Percentiles rank a stretch among this genome's conserved stretches.
phyloP scores from a whole-genome alignment of 2,113 vertebrate species.

The Passer montanus region DNA sequence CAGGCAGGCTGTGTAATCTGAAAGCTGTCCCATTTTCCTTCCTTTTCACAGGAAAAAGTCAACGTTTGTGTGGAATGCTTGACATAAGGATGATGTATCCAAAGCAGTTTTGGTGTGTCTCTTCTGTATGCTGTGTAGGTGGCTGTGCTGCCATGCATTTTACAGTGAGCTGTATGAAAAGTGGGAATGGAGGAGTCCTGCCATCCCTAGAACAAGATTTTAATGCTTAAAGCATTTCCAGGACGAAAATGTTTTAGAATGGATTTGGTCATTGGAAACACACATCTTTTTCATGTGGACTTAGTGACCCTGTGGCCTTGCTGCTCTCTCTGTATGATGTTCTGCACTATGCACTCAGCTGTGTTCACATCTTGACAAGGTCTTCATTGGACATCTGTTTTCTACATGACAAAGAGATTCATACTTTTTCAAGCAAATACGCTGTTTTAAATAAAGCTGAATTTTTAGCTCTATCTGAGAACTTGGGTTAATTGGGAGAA shows the following conservation, averaged over 20 bases:
- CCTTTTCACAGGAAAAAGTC: neutral
- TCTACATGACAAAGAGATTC: neutral
- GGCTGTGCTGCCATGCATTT: neutral
- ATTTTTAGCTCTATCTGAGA: neutral
- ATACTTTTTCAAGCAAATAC: neutral
- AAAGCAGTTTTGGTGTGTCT: neutral
- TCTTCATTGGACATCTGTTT: neutral
- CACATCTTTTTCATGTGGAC: neutral
- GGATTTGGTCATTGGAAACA: neutral
- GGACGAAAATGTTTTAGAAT: neutral
- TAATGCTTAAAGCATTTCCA: neutral
- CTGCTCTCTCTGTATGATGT: neutral
- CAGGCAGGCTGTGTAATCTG: neutral
- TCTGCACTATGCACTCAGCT: neutral
- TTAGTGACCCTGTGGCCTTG: neutral
- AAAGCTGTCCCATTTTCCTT: neutral
- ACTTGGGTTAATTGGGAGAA: constrained; percentile 10
- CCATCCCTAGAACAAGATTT: neutral
- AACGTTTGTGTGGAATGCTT: neutral
- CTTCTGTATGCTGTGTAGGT: neutral
- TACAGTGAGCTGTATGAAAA: neutral
- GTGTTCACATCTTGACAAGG: neutral
- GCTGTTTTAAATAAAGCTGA: neutral
- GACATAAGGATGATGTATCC: neutral
- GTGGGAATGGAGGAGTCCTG: neutral